Evolutionary conservation across 2,797 vertebrate species (phyloP), one percentile per base, ranked within the genome.

Genomic region (Dipus sagitta): DNA sequence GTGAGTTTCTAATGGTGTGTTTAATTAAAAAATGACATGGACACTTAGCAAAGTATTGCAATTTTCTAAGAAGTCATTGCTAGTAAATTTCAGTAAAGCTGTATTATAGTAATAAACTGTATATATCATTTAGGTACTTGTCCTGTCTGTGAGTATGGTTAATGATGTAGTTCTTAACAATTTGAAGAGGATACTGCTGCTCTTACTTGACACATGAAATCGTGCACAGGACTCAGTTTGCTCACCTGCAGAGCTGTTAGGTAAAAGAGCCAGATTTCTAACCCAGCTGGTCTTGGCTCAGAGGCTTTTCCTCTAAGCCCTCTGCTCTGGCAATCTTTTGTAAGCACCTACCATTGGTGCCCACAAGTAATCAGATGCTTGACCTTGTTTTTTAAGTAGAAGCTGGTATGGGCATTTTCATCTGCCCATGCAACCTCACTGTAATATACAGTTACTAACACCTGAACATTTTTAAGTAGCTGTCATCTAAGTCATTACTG

Each of bases 1-100:
- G 99, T 99, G 94, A 97, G 96, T 92, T 96, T 98, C 91, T 90
- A 89, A 83, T 90, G 30, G 65, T 47, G 4, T 64, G 32, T 76
- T 92, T 47, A 74, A 62, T 91, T 28, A 77, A 79, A 74, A 93
- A 54, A 42, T 58, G 18, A 84, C 30, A 42, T 75, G 30, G 20
- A 62, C 47, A 86, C 60, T 54, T 77, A 17, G 58, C 3, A 20
- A 92, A 84, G 28, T 85, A 88, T 30, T 88, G 6, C 13, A 12
- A 6, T 71, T 96, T 96, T 93, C 60, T 81, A 94, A 86, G 75
- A 78, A 94, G 71, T 86, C 84, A 75, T 70, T 94, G 82, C 60
- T 14, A 77, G 47, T 90, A 80, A 90, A 64, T 90, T 47, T 71
- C 12, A 70, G 18, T 87, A 82, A 91, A 86, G 42, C 15, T 77